These are phyloP conservation scores for Phocoena sinus DNA, from an alignment of 2,113 vertebrate genomes.

Conservation along the genomic window DNA sequence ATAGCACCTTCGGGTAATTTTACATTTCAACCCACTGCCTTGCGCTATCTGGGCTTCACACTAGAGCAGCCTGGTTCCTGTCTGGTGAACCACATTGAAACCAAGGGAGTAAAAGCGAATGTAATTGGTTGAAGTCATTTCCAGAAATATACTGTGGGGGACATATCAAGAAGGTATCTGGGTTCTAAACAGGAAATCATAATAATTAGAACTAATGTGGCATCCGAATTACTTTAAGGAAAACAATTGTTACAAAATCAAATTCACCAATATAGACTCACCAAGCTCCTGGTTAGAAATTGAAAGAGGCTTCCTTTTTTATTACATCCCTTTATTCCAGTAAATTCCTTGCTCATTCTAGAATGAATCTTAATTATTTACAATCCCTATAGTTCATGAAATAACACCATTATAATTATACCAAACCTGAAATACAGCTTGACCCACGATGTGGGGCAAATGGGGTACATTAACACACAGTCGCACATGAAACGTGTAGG, in stretches of 20 bases:
- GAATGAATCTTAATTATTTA: background rate
- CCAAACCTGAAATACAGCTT: background rate
- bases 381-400: background rate
- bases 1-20: background rate
- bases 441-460: background rate
- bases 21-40: background rate
- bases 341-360: background rate
- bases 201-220: conserved; percentile 47
- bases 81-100: conserved; percentile 55
- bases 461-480: background rate
- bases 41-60: background rate
- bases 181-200: conserved; percentile 55
- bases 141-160: conserved; percentile 56
- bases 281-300: background rate
- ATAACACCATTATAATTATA: background rate
- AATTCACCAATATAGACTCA: conserved; percentile 15
- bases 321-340: background rate
- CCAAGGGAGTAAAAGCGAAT: conserved; percentile 38
- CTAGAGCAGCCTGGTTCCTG: conserved; percentile 44
- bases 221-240: conserved; percentile 49
- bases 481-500: background rate
- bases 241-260: conserved; percentile 49
- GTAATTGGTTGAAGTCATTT: conserved; percentile 66
- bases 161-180: conserved; percentile 46
- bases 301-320: conserved; percentile 49